Evolutionary conservation across 2,888 invertebrate species (phyloP), one percentile per base, ranked within the genome.

Genomic region (Lobophora halterata): DNA sequence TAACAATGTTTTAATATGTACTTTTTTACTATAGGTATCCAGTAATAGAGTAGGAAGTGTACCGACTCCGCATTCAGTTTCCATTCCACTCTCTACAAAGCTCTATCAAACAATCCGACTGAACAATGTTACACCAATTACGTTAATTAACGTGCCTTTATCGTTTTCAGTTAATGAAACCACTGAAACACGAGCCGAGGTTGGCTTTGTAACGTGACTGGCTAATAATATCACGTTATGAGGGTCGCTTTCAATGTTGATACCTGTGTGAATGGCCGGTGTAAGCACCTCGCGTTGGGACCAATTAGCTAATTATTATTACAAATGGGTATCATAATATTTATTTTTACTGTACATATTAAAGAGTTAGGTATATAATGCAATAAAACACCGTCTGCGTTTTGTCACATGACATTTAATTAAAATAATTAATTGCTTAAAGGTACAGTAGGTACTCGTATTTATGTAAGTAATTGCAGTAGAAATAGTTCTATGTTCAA

Each of bases 81-180:
- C n/a, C n/a, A n/a, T n/a, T n/a, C n/a, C n/a, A n/a, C n/a, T n/a
- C n/a, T n/a, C n/a, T n/a, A n/a, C 27, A 41, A 25, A 20, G 42
- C 42, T 39, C 31, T 36, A 33, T 10, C 25, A 40, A 44, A 33
- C 8, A 38, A 45, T 27, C 13, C 8, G 9, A 25, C 13, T 8
- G 7, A 16, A 37, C 37, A 43, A 38, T 43, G 39, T 27, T n/a
- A 35, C 39, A 35, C 39, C 39, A 39, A 45, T 39, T 45, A 45
- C 34, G 20, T 32, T 39, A 45, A 39, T 45, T 36, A 45, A 45
- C 29, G 42, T 36, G 27, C 13, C 31, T 29, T 35, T 36, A 45
- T 44, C 38, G 38, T 44, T 44, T 44, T 38, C 38, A 30, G 34
- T 39, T 30, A 21, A 24, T 36, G 39, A 39, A 39, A 45, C 31